A percentile compares a stretch with the other conserved stretches of the same genome.
These are phyloP conservation scores for Tortrix viridana DNA, from an alignment of 2,888 invertebrate genomes.

Conservation along the genomic window DNA sequence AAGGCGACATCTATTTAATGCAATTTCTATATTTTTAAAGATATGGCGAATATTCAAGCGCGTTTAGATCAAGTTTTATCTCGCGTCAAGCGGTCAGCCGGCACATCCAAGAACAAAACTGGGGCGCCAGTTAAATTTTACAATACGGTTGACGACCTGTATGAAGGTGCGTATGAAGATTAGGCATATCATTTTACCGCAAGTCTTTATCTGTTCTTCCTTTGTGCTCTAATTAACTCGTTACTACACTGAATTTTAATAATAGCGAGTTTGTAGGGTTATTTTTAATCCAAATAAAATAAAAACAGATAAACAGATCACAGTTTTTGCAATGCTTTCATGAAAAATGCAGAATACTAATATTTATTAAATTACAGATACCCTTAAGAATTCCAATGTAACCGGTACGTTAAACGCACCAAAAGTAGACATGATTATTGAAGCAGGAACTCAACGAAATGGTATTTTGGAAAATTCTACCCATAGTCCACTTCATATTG, in stretches of 20 bases:
- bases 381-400: slow-evolving; percentile 56
- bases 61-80: not conserved
- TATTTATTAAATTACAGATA: slow-evolving; percentile 56
- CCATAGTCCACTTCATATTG: slow-evolving; percentile 59
- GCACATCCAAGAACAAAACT: slow-evolving; percentile 55
- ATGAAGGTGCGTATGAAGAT: slow-evolving; percentile 57
- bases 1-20: too few relatives aligned
- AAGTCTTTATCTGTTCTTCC: not conserved
- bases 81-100: not conserved
- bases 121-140: slow-evolving; percentile 53
- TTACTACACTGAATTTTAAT: too few relatives aligned
- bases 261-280: too few relatives aligned
- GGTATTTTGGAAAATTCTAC: slow-evolving; percentile 50
- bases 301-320: too few relatives aligned
- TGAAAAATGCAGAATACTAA: too few relatives aligned
- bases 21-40: not conserved
- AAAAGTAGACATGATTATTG: slow-evolving; percentile 50
- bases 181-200: not conserved
- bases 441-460: slow-evolving; percentile 53
- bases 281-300: too few relatives aligned
- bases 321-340: too few relatives aligned
- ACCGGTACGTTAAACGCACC: slow-evolving; percentile 64
- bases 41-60: not conserved
- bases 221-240: too few relatives aligned
- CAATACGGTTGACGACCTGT: slow-evolving; percentile 65